These are phyloP conservation scores for Botia almorhae DNA, from an alignment of 2,797 vertebrate species.

Conservation along the genomic window DNA sequence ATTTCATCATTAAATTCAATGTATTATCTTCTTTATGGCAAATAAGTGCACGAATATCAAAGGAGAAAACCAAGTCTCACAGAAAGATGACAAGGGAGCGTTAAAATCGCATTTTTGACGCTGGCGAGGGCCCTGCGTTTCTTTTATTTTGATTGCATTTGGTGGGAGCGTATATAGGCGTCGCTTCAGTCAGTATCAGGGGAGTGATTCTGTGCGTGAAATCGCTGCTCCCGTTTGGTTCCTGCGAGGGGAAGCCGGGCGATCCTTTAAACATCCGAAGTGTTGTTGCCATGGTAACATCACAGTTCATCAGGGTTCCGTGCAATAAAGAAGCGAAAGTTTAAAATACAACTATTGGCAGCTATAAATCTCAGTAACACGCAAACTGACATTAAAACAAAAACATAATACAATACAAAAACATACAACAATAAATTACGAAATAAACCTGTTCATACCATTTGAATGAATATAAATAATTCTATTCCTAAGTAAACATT, in stretches of 20 bases:
- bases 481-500: too few species aligned
- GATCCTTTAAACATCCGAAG: slow-evolving; percentile 66
- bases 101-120: slow-evolving; percentile 28
- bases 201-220: slow-evolving; percentile 53
- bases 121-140: slow-evolving; percentile 4
- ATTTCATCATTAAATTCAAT: slow-evolving; percentile 46
- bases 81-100: slow-evolving; percentile 18
- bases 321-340: slow-evolving; percentile 62
- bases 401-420: too few species aligned
- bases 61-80: slow-evolving; percentile 25
- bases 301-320: slow-evolving; percentile 78
- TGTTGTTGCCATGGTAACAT: slow-evolving; percentile 75
- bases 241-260: slow-evolving; percentile 44
- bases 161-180: slow-evolving; percentile 42
- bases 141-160: slow-evolving; percentile 36
- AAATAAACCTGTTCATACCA: neutral
- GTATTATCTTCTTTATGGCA: slow-evolving; percentile 17
- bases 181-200: slow-evolving; percentile 50
- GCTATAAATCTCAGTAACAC: slow-evolving; percentile 7
- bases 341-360: slow-evolving; percentile 53
- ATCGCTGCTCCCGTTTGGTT: slow-evolving; percentile 46
- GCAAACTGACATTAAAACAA: neutral
- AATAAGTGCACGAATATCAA: slow-evolving; percentile 38
- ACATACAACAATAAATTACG: neutral
- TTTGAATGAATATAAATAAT: too few species aligned